Percentiles rank a stretch among this genome's conserved stretches.
These are phyloP conservation scores for Fragum whitleyi DNA, from an alignment of 2,888 invertebrate species.

Conservation along the genomic window DNA sequence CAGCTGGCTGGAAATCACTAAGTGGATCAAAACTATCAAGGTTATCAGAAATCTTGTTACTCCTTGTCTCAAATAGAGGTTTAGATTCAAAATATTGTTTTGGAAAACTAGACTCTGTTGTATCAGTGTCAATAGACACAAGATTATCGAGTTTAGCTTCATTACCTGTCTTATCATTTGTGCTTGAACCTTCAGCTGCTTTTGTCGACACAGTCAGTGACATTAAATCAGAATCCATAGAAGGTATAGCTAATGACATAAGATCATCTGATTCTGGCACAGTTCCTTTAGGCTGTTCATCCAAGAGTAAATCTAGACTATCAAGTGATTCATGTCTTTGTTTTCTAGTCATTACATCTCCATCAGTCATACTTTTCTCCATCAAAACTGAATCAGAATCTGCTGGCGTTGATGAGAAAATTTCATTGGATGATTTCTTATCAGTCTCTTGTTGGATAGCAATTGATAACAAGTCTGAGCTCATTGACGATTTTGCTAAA, in stretches of 20 bases:
- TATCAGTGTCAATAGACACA: background rate
- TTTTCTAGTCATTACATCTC: background rate
- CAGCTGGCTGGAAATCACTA: background rate
- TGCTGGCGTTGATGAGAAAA: background rate
- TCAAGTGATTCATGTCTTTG: constrained; percentile 19
- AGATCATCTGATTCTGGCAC: constrained; percentile 44
- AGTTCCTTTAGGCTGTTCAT: constrained; percentile 51
- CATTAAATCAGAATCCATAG: background rate
- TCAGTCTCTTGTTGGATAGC: background rate
- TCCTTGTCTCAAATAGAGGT: background rate
- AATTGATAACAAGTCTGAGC: background rate
- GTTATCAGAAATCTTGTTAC: background rate
- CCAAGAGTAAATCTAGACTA: constrained; percentile 44
- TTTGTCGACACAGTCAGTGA: background rate
- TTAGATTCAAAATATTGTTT: background rate
- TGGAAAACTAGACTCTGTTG: background rate
- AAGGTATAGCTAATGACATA: background rate
- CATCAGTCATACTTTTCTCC: background rate
- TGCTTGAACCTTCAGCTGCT: background rate
- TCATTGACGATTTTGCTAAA: constrained; percentile 11
- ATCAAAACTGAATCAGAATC: background rate
- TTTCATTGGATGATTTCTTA: background rate
- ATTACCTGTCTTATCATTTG: background rate
- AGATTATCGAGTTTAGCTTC: background rate
- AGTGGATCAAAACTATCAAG: background rate